Conservation (phyloP, 2,888 invertebrate genomes). For the Habroteleia sp. region DNA sequence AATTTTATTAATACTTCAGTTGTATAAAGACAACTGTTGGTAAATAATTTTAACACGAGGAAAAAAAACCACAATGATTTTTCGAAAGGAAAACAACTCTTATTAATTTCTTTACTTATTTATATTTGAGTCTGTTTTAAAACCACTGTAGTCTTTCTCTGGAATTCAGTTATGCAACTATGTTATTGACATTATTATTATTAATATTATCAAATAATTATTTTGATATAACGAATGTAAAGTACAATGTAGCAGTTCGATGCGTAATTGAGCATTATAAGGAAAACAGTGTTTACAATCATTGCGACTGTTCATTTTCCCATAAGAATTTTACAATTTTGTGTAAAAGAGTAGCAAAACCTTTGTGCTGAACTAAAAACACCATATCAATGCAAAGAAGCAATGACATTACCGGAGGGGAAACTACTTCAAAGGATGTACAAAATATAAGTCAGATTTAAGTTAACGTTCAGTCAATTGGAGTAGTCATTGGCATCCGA, state of each 20-base stretch:
- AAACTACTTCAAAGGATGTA: constrained; percentile 66
- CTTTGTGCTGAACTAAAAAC: constrained; percentile 65
- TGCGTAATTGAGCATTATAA: constrained; percentile 56
- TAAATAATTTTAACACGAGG: no score
- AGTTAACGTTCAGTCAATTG: constrained; percentile 79
- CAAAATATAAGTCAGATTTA: constrained; percentile 65
- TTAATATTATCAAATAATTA: constrained; percentile 20
- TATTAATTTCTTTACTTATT: no score
- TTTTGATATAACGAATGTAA: constrained; percentile 24
- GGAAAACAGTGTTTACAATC: constrained; percentile 9
- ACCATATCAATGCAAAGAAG: constrained; percentile 69
- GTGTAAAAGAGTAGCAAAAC: constrained; percentile 39
- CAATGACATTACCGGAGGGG: constrained; percentile 66
- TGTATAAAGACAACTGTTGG: no score
- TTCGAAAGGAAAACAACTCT: no score
- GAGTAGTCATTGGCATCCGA: constrained; percentile 81
- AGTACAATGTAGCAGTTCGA: constrained; percentile 56
- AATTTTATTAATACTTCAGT: no score
- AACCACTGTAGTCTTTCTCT: constrained; percentile 21
- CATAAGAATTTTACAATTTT: constrained; percentile 26
- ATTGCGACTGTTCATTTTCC: constrained; percentile 1
- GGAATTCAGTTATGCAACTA: constrained; percentile 1
- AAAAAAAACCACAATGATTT: no score
- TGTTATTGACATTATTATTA: no score
- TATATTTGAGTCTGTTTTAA: no score